Conservation (phyloP, 2,113 vertebrate species). For the Casuarius casuarius region DNA sequence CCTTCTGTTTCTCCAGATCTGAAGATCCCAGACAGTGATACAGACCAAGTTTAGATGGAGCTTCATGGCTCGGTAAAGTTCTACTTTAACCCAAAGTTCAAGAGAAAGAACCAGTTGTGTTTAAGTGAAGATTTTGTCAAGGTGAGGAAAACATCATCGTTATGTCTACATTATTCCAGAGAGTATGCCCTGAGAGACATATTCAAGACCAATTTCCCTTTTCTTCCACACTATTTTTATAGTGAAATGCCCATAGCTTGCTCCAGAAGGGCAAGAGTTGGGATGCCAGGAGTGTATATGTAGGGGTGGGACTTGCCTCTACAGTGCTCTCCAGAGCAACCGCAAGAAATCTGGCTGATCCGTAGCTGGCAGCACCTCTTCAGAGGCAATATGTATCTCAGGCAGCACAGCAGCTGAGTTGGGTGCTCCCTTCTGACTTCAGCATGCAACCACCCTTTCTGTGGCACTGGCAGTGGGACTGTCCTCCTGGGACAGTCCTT, state of each 20-base stretch:
- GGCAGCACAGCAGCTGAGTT: rapidly evolving
- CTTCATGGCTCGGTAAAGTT: not conserved
- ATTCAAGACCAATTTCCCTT: not conserved
- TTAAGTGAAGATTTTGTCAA: not conserved
- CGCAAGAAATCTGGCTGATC: not conserved
- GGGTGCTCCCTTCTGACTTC: not conserved
- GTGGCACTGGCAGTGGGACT: not conserved
- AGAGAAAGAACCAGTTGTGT: not conserved
- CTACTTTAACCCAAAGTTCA: not conserved
- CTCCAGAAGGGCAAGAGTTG: not conserved
- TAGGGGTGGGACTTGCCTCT: not conserved
- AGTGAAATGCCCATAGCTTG: not conserved
- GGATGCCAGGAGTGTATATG: not conserved
- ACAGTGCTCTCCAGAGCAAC: not conserved
- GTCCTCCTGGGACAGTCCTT: not conserved
- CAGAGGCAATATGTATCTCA: not conserved
- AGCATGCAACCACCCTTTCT: not conserved
- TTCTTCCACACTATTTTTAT: not conserved
- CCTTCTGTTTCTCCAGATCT: not conserved
- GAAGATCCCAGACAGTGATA: too few relatives aligned
- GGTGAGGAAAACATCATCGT: not conserved
- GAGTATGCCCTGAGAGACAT: not conserved
- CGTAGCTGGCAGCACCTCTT: not conserved
- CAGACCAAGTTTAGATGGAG: not conserved
- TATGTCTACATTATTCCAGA: not conserved